phyloP scores from a whole-genome alignment of 2,797 vertebrate genomes.

The Chloroceryle inda region DNA sequence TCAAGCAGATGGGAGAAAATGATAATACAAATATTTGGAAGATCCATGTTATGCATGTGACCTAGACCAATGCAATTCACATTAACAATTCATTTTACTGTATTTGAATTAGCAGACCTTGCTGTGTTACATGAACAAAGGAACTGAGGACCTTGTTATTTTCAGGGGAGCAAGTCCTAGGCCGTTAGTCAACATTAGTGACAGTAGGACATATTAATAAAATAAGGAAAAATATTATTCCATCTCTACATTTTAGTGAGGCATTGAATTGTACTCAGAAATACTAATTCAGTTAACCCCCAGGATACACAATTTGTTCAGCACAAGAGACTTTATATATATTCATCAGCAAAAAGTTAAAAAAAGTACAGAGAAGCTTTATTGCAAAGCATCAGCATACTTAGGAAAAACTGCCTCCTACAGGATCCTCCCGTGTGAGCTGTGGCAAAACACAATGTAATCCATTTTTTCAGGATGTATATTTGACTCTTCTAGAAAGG shows the following conservation, averaged over 20 bases:
- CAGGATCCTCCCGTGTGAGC: background rate
- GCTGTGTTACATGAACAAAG: background rate
- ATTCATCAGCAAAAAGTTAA: background rate
- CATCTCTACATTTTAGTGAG: background rate
- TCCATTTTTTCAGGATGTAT: background rate
- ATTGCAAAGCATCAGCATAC: background rate
- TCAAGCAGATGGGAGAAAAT: background rate
- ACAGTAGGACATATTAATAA: background rate
- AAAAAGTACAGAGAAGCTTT: background rate
- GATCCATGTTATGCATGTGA: fast-evolving
- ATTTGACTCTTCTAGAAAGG: background rate
- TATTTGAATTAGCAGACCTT: background rate
- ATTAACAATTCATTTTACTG: background rate
- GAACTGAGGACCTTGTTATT: background rate
- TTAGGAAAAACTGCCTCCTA: background rate
- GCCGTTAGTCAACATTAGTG: background rate
- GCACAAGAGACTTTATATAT: background rate
- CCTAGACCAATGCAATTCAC: background rate
- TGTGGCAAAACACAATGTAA: background rate
- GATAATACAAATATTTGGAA: background rate
- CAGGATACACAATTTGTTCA: fast-evolving
- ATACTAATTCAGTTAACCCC: background rate
- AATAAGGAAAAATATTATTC: background rate
- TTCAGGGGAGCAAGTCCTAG: background rate
- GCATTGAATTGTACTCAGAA: background rate